Base-by-base conservation (phyloP, 2,113 vertebrate species). In the Electrona antarctica region DNA sequence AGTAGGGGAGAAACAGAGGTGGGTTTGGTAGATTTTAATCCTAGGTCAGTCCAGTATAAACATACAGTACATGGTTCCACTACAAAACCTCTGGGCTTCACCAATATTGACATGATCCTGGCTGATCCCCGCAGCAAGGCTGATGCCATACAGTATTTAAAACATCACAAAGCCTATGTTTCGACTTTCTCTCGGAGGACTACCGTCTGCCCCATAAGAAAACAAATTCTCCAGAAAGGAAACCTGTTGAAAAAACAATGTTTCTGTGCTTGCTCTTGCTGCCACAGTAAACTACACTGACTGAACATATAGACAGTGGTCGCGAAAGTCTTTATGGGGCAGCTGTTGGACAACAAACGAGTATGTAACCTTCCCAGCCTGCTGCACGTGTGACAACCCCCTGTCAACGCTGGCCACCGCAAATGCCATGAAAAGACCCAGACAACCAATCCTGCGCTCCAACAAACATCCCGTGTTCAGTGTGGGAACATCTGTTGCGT, bases 401-500 rank as follows among this genome's bases (percentile, higher is more conserved):
- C 80, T 85, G 84, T 91, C 86, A 86, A 58, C 82, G 55, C 82
- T 8, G 54, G 33, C 75, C 41, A 29, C 82, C 80, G 33, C 82
- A 62, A 74, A 77, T 66, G 64, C 77, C 66, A 67, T 64, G 64
- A 73, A 67, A 80, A 85, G 70, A 71, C 71, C 29, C 77, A 76
- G 77, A 41, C 28, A 63, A 68, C 59, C 55, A n/a, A 41, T 73
- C 60, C 69, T 4, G 0, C n/a, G 14, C 12, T 65, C 14, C 41
- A 41, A 76, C 62, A 62, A 64, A 21, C 67, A 51, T 66, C 68
- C 46, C 29, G 55, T 78, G 64, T 67, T 77, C 75, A 68, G 68
- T 12, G 58, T 29, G 5, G 74, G 76, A 15, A n/a, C 28, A 46
- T 48, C 6, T 45, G 6, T 56, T 81, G 81, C 51, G 64, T 50